These are phyloP conservation scores for Picathartes gymnocephalus DNA, from an alignment of 2,113 vertebrate species.

Conservation along the genomic window DNA sequence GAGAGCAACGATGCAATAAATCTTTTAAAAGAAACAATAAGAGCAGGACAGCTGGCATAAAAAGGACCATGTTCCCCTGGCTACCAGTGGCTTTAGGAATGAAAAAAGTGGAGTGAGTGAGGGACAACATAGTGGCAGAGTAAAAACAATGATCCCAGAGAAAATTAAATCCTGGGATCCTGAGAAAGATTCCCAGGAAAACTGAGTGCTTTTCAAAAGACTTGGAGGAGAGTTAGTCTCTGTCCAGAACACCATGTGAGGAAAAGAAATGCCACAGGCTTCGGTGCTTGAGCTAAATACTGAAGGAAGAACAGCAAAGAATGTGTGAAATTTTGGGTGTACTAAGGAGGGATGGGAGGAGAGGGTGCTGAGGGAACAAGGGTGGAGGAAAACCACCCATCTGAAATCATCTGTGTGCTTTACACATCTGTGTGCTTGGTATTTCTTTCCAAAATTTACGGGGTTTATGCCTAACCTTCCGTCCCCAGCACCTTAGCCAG, in stretches of 20 bases:
- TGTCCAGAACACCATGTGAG: not conserved
- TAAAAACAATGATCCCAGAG: not conserved
- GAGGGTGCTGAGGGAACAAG: not conserved
- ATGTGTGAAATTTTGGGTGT: not conserved
- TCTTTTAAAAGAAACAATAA: conserved; percentile 68
- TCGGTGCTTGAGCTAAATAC: not conserved
- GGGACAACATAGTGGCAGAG: not conserved
- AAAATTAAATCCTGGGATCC: not conserved
- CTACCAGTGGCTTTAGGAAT: conserved; percentile 30
- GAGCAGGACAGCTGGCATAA: conserved; percentile 40
- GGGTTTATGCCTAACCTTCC: not conserved
- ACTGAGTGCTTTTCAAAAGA: not conserved
- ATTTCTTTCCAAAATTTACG: not conserved
- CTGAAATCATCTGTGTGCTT: not conserved
- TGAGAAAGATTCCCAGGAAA: not conserved
- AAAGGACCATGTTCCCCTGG: conserved; percentile 43
- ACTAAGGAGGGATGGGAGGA: not conserved
- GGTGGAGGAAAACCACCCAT: not conserved
- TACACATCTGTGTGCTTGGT: no score
- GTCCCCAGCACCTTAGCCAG: not conserved
- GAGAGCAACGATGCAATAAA: conserved; percentile 49
- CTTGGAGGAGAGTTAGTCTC: not conserved
- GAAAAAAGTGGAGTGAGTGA: not conserved
- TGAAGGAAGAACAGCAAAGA: not conserved
- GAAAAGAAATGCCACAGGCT: not conserved